Evolutionary conservation across 2,113 vertebrate genomes (phyloP).

Genomic region (Pteropus alecto): DNA sequence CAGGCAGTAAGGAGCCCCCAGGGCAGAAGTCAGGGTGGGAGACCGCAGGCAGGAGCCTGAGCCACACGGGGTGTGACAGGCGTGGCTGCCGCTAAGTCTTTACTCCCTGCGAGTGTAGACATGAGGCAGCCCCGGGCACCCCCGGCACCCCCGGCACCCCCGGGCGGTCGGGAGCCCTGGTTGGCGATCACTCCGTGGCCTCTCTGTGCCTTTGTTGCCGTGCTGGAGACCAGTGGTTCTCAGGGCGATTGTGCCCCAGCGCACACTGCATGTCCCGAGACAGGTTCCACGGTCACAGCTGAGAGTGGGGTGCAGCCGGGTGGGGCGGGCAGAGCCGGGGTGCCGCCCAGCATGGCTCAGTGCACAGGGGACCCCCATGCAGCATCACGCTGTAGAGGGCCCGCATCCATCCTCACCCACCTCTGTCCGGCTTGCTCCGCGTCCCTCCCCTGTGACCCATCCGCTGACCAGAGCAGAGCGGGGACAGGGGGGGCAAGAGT

Average conservation of each 20-base stretch:
- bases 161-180: rapidly evolving
- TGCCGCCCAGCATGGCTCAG: rapidly evolving
- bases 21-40: not conserved
- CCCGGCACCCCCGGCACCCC: not conserved
- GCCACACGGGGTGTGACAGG: rapidly evolving
- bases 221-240: rapidly evolving
- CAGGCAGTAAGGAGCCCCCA: not conserved
- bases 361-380: rapidly evolving
- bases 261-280: not conserved
- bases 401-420: rapidly evolving
- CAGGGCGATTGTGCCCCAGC: rapidly evolving
- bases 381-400: rapidly evolving
- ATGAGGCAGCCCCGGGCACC: rapidly evolving
- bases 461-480: rapidly evolving
- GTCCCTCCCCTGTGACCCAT: rapidly evolving
- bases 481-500: not conserved
- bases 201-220: not conserved
- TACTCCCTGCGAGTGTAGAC: rapidly evolving
- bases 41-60: rapidly evolving
- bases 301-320: not conserved
- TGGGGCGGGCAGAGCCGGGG: not conserved
- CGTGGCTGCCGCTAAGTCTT: rapidly evolving
- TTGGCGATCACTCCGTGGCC: rapidly evolving
- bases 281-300: rapidly evolving
- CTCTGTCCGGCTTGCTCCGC: rapidly evolving